These are phyloP conservation scores for Zygaena filipendulae DNA, from an alignment of 2,888 invertebrate species.

Conservation along the genomic window DNA sequence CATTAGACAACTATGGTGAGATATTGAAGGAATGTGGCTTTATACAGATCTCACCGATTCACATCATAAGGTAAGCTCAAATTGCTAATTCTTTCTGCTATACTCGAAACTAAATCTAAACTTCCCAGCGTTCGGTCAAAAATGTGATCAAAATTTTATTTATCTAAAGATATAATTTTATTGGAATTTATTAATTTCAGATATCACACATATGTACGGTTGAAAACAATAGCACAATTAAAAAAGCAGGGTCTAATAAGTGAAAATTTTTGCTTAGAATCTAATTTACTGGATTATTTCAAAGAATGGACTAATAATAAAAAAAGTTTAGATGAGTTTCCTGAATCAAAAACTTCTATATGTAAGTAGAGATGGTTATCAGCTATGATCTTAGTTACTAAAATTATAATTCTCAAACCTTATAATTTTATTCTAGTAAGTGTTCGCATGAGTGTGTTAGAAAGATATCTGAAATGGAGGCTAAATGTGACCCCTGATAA, in stretches of 20 bases:
- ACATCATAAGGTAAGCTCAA: slow-evolving; percentile 41
- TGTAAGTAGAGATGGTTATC: too few relatives aligned
- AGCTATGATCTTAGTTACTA: too few relatives aligned
- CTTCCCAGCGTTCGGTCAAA: too few relatives aligned
- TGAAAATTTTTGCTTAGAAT: slow-evolving; percentile 32
- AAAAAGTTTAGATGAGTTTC: slow-evolving; percentile 26
- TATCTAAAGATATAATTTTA: too few relatives aligned
- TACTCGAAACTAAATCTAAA: too few relatives aligned
- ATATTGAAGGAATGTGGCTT: slow-evolving; percentile 73
- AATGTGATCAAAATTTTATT: too few relatives aligned
- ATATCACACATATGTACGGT: slow-evolving; percentile 48
- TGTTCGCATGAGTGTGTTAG: slow-evolving; percentile 44
- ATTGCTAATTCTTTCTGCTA: too few relatives aligned
- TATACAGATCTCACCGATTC: slow-evolving; percentile 39
- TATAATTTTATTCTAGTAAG: slow-evolving; percentile 50
- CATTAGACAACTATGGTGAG: slow-evolving; percentile 70
- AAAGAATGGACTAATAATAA: slow-evolving; percentile 37
- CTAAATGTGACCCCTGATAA: slow-evolving; percentile 36
- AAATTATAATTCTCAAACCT: too few relatives aligned
- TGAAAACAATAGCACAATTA: slow-evolving; percentile 35
- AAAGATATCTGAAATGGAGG: slow-evolving; percentile 44
- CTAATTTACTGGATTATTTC: slow-evolving; percentile 32
- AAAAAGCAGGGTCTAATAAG: slow-evolving; percentile 40
- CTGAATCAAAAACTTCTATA: slow-evolving; percentile 35
- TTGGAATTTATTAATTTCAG: slow-evolving; percentile 31